These are phyloP conservation scores for Neodiprion lecontei DNA, from an alignment of 1,140 invertebrate genomes.

Conservation along the genomic window DNA sequence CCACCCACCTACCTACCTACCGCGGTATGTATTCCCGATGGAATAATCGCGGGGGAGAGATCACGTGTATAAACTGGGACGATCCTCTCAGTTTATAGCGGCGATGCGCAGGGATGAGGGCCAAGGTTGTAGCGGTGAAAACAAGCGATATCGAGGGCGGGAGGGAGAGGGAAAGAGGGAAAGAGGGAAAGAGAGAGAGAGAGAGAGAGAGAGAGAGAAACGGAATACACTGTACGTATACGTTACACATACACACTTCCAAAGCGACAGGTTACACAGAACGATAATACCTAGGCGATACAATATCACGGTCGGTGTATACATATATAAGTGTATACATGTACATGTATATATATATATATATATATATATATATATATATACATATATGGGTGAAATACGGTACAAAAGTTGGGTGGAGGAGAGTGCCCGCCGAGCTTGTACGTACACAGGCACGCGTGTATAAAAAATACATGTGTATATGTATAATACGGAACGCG, in stretches of 20 bases:
- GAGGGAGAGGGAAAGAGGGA: not conserved
- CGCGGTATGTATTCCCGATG: slow-evolving; percentile 5
- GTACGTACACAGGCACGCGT: too few species aligned
- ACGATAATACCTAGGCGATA: too few species aligned
- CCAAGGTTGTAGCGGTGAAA: not conserved
- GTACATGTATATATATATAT: not conserved
- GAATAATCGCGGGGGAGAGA: not conserved
- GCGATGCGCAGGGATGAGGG: slow-evolving; percentile 23
- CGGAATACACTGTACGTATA: slow-evolving; percentile 13
- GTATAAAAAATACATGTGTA: too few species aligned
- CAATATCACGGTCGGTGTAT: not conserved
- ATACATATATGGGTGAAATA: too few species aligned
- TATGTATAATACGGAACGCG: not conserved
- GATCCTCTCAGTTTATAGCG: slow-evolving; percentile 22
- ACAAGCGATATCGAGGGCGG: not conserved
- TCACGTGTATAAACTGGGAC: slow-evolving; percentile 5
- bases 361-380: too few species aligned
- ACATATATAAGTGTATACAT: slow-evolving; percentile 1
- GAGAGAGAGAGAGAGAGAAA: not conserved
- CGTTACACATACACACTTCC: not conserved
- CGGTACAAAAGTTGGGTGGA: too few species aligned
- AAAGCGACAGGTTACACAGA: too few species aligned
- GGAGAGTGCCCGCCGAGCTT: too few species aligned
- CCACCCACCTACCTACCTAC: too few species aligned
- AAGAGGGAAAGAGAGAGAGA: slow-evolving; percentile 8